These are phyloP conservation scores for Megamerina dolium DNA, from an alignment of 2,888 invertebrate genomes.

Conservation along the genomic window DNA sequence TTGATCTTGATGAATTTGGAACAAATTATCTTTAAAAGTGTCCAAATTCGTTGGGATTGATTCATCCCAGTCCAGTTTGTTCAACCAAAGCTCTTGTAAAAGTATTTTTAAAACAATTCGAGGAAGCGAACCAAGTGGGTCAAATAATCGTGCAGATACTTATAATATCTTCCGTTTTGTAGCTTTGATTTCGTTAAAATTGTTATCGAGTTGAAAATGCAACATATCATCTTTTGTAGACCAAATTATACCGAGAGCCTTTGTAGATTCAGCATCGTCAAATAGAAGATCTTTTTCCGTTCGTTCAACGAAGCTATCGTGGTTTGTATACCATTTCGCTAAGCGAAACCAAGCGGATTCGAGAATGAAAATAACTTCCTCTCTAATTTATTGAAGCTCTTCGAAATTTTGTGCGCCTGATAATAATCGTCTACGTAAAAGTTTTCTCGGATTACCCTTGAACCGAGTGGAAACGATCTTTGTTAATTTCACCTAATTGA, in stretches of 20 bases:
- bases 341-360: too few relatives aligned
- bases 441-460: too few relatives aligned
- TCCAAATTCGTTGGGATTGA: slow-evolving; percentile 1
- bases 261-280: too few relatives aligned
- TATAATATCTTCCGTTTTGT: slow-evolving; percentile 7
- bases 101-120: slow-evolving; percentile 7
- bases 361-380: too few relatives aligned
- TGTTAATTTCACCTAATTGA: slow-evolving; percentile 13
- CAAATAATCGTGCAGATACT: slow-evolving; percentile 7
- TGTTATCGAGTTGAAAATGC: slow-evolving; percentile 2
- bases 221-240: slow-evolving; percentile 1
- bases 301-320: slow-evolving; percentile 1
- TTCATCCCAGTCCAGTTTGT: slow-evolving; percentile 8
- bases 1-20: slow-evolving; percentile 1
- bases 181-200: neutral
- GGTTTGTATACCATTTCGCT: too few relatives aligned
- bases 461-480: too few relatives aligned
- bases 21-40: slow-evolving; percentile 3
- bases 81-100: slow-evolving; percentile 9
- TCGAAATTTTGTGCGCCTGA: too few relatives aligned
- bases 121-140: slow-evolving; percentile 3
- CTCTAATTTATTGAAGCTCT: too few relatives aligned
- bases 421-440: slow-evolving; percentile 24
- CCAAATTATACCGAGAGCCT: too few relatives aligned
- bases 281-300: slow-evolving; percentile 7